Evolutionary conservation across 2,113 vertebrate species (phyloP), one percentile per base, ranked within the genome.

Genomic region (Phaethornis superciliosus): DNA sequence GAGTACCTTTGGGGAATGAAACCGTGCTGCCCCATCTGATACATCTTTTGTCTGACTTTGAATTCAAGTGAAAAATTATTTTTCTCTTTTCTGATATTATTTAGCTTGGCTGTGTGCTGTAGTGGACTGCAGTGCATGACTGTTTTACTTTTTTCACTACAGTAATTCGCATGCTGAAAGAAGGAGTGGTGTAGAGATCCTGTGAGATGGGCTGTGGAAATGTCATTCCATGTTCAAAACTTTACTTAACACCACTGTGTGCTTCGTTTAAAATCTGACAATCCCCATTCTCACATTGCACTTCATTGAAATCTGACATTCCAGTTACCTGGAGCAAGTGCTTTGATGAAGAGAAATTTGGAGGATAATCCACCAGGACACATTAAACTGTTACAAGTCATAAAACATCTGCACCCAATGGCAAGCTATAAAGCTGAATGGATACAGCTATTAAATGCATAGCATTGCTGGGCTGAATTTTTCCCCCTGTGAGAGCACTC

Each of bases 361-460:
- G 92, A 91, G 77, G 30, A 55, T 94, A 95, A 94, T 96, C 95
- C 96, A 96, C 91, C 70, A 96, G 92, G 94, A 96, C 93, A 79
- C 78, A 97, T 96, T 96, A 97, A 96, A 85, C 96, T 90, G 91
- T 96, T 97, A 92, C 81, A 97, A 97, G 95, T 94, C 94, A 94
- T 97, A 97, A 97, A 98, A 96, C 82, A 92, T 94, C 74, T 89
- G 54, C 94, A 94, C 93, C 96, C 94, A 94, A 95, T 92, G 91
- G 93, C 93, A 87, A 97, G 88, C 89, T 88, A 97, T 96, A 97
- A 97, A 97, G 92, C 58, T 92, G 94, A 95, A 90, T 95, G 95
- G 91, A 97, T 94, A 96, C 94, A 97, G 85, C 95, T 95, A 88
- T 96, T 96, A 95, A 94, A 79, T 75, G 46, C 77, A 90, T 89